These are phyloP conservation scores for Vulpes ferrilata DNA, from an alignment of 2,113 vertebrate species.

Conservation along the genomic window DNA sequence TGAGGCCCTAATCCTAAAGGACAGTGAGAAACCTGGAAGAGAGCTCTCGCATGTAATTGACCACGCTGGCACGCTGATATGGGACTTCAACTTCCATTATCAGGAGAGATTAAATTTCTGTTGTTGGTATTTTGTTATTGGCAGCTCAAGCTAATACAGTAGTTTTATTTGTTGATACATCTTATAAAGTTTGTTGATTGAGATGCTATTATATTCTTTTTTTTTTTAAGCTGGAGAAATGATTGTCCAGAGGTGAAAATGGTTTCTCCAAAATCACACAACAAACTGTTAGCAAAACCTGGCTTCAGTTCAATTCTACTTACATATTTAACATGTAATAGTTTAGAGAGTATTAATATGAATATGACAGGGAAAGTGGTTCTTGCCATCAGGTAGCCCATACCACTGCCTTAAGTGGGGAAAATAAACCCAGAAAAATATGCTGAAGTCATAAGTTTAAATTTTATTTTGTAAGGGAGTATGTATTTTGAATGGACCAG, in stretches of 20 bases:
- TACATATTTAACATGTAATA: not conserved
- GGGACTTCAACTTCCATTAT: not conserved
- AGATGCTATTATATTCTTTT: slow-evolving; percentile 41
- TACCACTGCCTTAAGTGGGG: not conserved
- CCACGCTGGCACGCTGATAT: not conserved
- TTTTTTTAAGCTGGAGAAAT: slow-evolving; percentile 7
- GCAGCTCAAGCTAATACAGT: not conserved
- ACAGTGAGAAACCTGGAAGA: not conserved
- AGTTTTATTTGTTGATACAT: slow-evolving; percentile 35
- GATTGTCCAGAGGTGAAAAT: slow-evolving; percentile 38
- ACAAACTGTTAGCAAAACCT: not conserved
- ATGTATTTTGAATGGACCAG: slow-evolving; percentile 1
- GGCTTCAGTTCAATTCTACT: slow-evolving; percentile 12
- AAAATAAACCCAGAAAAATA: slow-evolving; percentile 57
- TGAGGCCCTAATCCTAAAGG: not conserved
- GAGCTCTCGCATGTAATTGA: not conserved
- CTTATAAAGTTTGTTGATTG: slow-evolving; percentile 31
- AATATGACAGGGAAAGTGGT: slow-evolving; percentile 38
- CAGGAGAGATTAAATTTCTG: not conserved
- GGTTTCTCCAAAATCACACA: slow-evolving; percentile 26
- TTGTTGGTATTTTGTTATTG: slow-evolving; percentile 46
- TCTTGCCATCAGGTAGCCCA: not conserved
- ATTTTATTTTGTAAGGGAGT: slow-evolving; percentile 55
- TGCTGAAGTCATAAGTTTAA: not conserved
- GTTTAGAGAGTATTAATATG: not conserved